Evolutionary conservation across 2,797 vertebrate species (phyloP), one percentile per base, ranked within the genome.

Genomic region (Sebastes diploproa): DNA sequence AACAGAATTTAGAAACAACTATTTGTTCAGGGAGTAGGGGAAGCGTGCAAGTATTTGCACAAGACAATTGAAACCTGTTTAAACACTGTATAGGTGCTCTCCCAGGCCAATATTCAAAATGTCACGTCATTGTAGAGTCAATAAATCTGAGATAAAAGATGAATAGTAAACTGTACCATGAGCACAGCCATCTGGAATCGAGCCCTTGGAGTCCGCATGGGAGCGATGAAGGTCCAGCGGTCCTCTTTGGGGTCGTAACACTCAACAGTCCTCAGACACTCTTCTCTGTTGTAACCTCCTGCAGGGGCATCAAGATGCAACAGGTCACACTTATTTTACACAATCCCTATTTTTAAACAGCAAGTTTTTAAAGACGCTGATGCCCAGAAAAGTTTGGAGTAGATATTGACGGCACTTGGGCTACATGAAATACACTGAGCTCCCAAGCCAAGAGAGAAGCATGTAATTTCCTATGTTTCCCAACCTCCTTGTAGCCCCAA

Each of bases 231-330:
- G 14, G 96, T 97, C 98, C 98, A 99, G 23, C 93, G 83, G 92
- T 99, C 97, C 36, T 95, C 97, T 10, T 92, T 95, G 3, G 97
- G 97, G 89, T 99, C 94, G 1, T 99, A 99, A 91, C 98, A 98
- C 88, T 99, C 98, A 82, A 99, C 98, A 7, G 98, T 99, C 90
- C 98, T 96, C 89, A 99, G 92, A 89, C 98, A 99, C 88, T 99
- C 98, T 84, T 99, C 98, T 90, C 98, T 94, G 94, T 99, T 99
- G 88, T 99, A 99, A 6, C 98, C 98, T 81, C 98, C 98, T 99
- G 65, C 64, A 78, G 29, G 7, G 81, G 23, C 18, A 83, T 27
- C 14, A 20, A 79, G 4, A 76, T 25, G 8, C 18, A 67, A 25
- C 30, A 11, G 8, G 25, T 80, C 63, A 67, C 63, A 67, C 2